Base-by-base conservation (phyloP, 35 echinoderm and acorn worm genomes). In the Anneissia japonica region DNA sequence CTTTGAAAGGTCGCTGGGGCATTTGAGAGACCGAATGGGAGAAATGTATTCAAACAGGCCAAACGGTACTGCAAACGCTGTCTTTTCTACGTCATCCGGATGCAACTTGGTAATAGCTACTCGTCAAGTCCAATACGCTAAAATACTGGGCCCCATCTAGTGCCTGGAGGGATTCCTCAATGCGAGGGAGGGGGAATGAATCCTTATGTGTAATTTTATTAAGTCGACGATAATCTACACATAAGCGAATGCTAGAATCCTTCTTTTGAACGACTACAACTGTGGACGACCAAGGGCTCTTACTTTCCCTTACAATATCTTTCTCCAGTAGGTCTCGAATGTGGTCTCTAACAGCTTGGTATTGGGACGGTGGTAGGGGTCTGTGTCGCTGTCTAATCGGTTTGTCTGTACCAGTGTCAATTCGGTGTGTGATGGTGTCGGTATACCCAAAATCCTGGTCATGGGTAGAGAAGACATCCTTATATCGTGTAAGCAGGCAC, bases 251-350 rank as follows among this genome's bases (percentile, higher is more conserved):
- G 11, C 11, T 13, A 11, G 11, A 11, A 56, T 56, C 46, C 46
- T 56, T 56, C 46, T 56, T 56, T 11, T 11, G 46, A 13, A 56
- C 46, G 11, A 80, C 29, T 3, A 88, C 43, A 26, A 88, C 36
- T 1, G 86, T 76, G 38, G 37, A 46, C 0, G 77, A 38, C 77
- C 86, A 88, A 11, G 86, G 74, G 30, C 86, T 88, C 30, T 38
- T 81, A 19, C 74, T 80, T 36, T 88, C 77, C 7, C 33, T 26
- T 56, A 56, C 26, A 56, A 56, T 56, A 56, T 56, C 46, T 56
- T 26, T 56, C 46, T 56, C 46, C 46, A 56, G 26, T 26, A 56
- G 11, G 46, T 56, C 46, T 11, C 26, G 11, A 56, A 56, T 56
- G 26, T 13, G 11, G 11, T 11, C 11, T 13, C 26, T 26, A 13